Percentiles rank a stretch among this genome's conserved stretches.
Evolutionary conservation across 1,140 invertebrate genomes (phyloP).

Genomic region (Phortica variegata): DNA sequence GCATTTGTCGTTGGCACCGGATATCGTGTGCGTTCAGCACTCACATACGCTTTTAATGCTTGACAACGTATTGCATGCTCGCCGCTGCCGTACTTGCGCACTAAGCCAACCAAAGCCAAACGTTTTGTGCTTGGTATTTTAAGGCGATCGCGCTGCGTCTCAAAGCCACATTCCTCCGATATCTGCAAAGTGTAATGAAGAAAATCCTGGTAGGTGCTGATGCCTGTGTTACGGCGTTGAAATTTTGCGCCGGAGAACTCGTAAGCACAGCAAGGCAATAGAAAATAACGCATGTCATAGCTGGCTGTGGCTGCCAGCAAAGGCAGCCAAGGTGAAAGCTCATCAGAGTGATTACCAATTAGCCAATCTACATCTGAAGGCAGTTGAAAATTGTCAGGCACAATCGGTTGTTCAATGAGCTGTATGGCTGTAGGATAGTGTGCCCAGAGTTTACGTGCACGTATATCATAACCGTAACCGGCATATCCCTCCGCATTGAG

Average conservation of each 20-base stretch:
- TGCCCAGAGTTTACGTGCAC: slow-evolving; percentile 89
- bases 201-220: slow-evolving; percentile 83
- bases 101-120: slow-evolving; percentile 75
- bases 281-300: slow-evolving; percentile 74
- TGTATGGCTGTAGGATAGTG: slow-evolving; percentile 64
- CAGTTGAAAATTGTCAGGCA: slow-evolving; percentile 68
- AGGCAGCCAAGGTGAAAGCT: slow-evolving; percentile 96
- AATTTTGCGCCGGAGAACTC: slow-evolving; percentile 88
- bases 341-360: slow-evolving; percentile 98
- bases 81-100: slow-evolving; percentile 57
- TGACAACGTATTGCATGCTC: slow-evolving; percentile 61
- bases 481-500: slow-evolving; percentile 78
- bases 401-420: slow-evolving; percentile 65
- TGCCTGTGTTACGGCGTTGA: slow-evolving; percentile 65
- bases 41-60: slow-evolving; percentile 29
- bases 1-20: too few relatives aligned
- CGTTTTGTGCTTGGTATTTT: slow-evolving; percentile 96
- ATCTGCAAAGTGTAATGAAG: slow-evolving; percentile 75
- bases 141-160: slow-evolving; percentile 75
- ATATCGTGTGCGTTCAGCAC: too few relatives aligned
- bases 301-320: slow-evolving; percentile 80
- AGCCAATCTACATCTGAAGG: slow-evolving; percentile 88
- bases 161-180: slow-evolving; percentile 74
- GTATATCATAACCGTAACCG: slow-evolving; percentile 89
- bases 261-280: slow-evolving; percentile 92